Evolutionary conservation across 2,113 vertebrate species (phyloP).

Genomic region (Maccullochella peelii): DNA sequence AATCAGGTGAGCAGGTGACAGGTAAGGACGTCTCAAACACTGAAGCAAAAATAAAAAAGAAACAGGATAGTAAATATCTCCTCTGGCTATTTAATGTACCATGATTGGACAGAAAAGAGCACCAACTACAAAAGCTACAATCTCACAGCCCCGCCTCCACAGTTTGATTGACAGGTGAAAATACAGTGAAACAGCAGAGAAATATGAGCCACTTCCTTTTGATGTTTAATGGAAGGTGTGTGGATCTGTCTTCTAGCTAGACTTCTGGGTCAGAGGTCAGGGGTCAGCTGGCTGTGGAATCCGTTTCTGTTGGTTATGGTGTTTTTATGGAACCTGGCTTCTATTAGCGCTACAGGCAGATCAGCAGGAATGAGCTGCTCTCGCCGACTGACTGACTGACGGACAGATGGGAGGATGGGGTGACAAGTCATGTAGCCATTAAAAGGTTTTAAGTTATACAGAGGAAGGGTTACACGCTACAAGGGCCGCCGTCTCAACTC

Average conservation of each 20-base stretch:
- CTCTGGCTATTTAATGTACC: not conserved
- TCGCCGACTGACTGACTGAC: not conserved
- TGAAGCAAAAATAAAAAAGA: not conserved
- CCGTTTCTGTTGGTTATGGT: not conserved
- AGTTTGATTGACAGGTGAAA: not conserved
- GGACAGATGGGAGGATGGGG: not conserved
- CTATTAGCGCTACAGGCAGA: slow-evolving; percentile 24
- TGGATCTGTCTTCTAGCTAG: not conserved
- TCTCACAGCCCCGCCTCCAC: too few relatives aligned
- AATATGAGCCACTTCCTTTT: not conserved
- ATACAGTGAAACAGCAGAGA: not conserved
- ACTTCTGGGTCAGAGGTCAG: not conserved
- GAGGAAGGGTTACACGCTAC: too few relatives aligned
- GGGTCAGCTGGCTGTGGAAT: slow-evolving; percentile 6
- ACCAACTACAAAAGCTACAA: not conserved
- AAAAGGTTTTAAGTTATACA: not conserved
- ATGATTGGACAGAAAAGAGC: too few relatives aligned
- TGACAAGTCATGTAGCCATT: not conserved
- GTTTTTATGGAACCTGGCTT: slow-evolving; percentile 43
- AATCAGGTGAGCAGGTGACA: not conserved
- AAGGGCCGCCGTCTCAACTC: not conserved
- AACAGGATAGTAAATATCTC: not conserved
- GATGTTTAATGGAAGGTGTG: slow-evolving; percentile 30
- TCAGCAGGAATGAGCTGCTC: not conserved
- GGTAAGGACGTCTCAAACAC: not conserved